Evolutionary conservation across 2,797 vertebrate species (phyloP).

Genomic region (Erithacus rubecula): DNA sequence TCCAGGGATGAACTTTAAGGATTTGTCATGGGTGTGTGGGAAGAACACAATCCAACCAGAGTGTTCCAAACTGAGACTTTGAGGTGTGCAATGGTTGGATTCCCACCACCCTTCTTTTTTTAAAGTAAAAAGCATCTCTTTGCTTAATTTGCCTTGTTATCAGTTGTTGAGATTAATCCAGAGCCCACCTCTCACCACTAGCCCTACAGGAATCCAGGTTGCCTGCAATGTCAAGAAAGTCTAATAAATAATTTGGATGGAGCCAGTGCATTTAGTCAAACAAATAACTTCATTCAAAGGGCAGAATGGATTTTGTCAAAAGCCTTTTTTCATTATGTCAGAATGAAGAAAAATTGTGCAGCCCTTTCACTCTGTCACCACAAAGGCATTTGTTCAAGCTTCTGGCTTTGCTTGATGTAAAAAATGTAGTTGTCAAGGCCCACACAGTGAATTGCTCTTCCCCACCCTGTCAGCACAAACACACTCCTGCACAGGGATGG

Average conservation of each 20-base stretch:
- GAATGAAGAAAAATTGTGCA: constrained; percentile 46
- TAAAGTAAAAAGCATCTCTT: background rate
- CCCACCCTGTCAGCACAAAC: background rate
- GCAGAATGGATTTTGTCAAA: constrained; percentile 71
- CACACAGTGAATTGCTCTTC: constrained; percentile 40
- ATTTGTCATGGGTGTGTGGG: background rate
- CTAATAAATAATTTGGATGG: constrained; percentile 58
- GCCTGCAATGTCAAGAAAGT: constrained; percentile 20
- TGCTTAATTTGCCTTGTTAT: background rate
- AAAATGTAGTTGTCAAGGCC: constrained; percentile 58
- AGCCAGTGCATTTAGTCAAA: constrained; percentile 66
- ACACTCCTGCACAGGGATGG: background rate
- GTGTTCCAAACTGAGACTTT: background rate
- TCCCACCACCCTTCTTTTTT: background rate
- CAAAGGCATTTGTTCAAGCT: constrained; percentile 64
- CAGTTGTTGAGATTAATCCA: background rate
- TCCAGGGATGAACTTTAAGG: background rate
- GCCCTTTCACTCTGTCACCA: constrained; percentile 67
- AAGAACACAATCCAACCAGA: background rate
- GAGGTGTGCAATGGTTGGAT: background rate
- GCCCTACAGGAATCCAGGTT: constrained; percentile 25
- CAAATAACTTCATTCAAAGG: constrained; percentile 72
- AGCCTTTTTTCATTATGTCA: constrained; percentile 68
- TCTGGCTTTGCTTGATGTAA: constrained; percentile 49
- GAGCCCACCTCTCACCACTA: background rate